These are phyloP conservation scores for Polypterus bichir DNA, from an alignment of 2,113 vertebrate genomes.

Conservation along the genomic window DNA sequence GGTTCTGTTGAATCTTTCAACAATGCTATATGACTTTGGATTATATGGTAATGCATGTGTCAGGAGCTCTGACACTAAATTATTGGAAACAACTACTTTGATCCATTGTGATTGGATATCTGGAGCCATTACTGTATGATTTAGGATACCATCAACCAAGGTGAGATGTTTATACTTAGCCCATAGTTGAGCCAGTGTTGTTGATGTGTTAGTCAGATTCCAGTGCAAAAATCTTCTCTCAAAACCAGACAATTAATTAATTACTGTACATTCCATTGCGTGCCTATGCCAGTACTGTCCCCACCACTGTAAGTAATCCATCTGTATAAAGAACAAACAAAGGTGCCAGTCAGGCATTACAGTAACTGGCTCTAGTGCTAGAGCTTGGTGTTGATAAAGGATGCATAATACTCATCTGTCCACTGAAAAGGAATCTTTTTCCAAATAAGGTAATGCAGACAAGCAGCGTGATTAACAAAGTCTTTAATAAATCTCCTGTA, in stretches of 20 bases:
- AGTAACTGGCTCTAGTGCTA: background rate
- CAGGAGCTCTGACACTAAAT: background rate
- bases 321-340: background rate
- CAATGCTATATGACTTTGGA: background rate
- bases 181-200: no score
- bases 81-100: no score
- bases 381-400: background rate
- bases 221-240: no score
- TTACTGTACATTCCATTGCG: background rate
- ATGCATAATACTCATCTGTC: background rate
- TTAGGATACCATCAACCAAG: no score
- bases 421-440: background rate
- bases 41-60: background rate
- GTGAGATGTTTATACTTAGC: no score
- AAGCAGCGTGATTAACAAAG: background rate
- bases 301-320: background rate
- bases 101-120: no score
- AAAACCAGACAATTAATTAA: no score
- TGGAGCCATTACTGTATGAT: no score
- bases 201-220: no score
- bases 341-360: background rate
- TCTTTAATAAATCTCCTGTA: slow-evolving; percentile 9
- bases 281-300: background rate
- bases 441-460: slow-evolving; percentile 9
- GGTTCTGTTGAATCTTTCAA: background rate